Evolutionary conservation across 2,113 vertebrate genomes (phyloP).

Genomic region (Sialia sialis): DNA sequence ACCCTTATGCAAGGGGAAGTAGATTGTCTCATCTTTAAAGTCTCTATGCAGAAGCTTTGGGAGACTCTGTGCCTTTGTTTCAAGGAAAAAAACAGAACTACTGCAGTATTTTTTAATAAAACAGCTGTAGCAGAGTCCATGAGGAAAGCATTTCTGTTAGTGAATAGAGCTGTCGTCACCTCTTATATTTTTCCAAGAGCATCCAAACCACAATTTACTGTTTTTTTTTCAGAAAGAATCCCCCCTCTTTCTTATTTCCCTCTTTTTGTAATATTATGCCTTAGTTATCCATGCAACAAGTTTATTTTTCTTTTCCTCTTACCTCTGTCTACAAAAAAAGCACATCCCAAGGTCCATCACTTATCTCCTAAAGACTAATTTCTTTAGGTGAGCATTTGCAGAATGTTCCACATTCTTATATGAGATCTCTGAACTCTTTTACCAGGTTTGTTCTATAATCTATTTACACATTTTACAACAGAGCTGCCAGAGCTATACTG

Average conservation of each 20-base stretch:
- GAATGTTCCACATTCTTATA: background rate
- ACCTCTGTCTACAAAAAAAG: background rate
- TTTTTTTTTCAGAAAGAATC: background rate
- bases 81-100: background rate
- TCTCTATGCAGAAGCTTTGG: background rate
- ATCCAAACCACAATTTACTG: background rate
- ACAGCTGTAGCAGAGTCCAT: background rate
- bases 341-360: background rate
- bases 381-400: background rate
- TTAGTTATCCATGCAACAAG: background rate
- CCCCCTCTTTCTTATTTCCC: background rate
- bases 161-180: background rate
- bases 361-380: background rate
- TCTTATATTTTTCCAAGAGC: constrained; percentile 11
- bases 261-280: background rate
- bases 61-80: background rate
- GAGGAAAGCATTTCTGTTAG: constrained; percentile 8
- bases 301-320: constrained; percentile 9
- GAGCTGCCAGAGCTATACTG: background rate
- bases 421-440: background rate
- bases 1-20: background rate
- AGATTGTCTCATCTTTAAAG: background rate
- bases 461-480: background rate
- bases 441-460: background rate
- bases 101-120: background rate